Conservation (phyloP, 1,140 invertebrate genomes). For the Drosophila elegans region DNA sequence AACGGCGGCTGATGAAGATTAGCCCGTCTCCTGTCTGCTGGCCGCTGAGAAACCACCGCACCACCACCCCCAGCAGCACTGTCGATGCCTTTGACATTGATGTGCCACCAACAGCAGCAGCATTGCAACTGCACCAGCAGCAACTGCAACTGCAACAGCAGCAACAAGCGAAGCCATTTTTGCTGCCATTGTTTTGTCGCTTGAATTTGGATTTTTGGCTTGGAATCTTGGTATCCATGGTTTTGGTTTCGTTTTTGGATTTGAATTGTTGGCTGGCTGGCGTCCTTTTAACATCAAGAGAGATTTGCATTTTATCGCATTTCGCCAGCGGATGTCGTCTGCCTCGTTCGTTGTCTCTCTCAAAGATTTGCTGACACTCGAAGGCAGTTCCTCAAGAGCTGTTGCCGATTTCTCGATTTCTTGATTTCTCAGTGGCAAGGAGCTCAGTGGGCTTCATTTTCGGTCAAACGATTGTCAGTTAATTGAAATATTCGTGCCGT, state of each 20-base stretch:
- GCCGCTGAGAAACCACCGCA: constrained; percentile 11
- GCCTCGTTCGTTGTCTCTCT: constrained; percentile 45
- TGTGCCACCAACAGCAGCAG: constrained; percentile 61
- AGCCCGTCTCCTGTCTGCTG: constrained; percentile 51
- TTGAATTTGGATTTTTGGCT: constrained; percentile 46
- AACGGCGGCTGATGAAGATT: constrained; percentile 83
- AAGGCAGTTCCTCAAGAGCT: constrained; percentile 30
- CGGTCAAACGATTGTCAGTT: constrained; percentile 67
- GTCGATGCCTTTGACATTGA: constrained; percentile 62
- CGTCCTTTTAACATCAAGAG: constrained; percentile 82
- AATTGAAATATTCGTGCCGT: constrained; percentile 81
- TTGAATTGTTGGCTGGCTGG: constrained; percentile 64
- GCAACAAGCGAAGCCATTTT: constrained; percentile 62
- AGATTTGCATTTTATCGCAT: constrained; percentile 83
- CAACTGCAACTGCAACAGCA: constrained; percentile 48
- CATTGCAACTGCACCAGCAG: constrained; percentile 31
- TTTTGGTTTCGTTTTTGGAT: constrained; percentile 26
- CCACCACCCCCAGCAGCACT: constrained; percentile 15
- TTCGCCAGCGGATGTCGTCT: constrained; percentile 67
- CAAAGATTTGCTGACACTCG: constrained; percentile 41
- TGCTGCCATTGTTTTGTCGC: constrained; percentile 64
- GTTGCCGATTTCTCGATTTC: constrained; percentile 18
- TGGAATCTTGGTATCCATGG: constrained; percentile 28
- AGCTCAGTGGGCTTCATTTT: constrained; percentile 65
- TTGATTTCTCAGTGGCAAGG: constrained; percentile 4